These are phyloP conservation scores for Sphenodon punctatus DNA, from an alignment of 2,797 vertebrate genomes.

Conservation along the genomic window DNA sequence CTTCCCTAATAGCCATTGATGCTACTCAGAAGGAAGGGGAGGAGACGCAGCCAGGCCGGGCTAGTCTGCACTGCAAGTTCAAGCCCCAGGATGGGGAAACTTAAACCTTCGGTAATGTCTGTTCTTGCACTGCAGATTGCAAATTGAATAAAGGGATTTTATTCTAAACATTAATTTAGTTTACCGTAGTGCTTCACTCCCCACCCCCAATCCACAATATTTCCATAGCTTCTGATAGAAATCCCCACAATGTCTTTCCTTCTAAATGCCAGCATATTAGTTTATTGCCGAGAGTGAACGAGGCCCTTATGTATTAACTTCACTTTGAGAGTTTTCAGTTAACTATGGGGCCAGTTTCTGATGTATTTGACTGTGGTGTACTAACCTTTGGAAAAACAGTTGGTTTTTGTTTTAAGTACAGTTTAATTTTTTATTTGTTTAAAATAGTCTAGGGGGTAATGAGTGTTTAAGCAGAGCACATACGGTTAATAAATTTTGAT, in stretches of 20 bases:
- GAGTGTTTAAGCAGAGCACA: neutral
- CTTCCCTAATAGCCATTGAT: no score
- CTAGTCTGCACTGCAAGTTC: no score
- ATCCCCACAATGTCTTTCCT: neutral
- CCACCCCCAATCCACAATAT: neutral
- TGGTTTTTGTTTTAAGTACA: neutral
- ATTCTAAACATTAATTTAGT: conserved; percentile 24
- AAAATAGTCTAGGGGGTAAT: neutral
- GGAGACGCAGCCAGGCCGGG: no score
- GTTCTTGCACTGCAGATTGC: neutral
- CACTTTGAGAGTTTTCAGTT: neutral
- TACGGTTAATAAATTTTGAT: neutral
- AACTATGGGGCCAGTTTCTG: neutral
- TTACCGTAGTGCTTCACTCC: neutral
- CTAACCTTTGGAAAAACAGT: neutral
- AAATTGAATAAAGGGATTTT: conserved; percentile 13
- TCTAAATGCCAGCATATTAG: conserved; percentile 9
- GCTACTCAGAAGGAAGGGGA: no score
- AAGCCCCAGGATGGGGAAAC: no score
- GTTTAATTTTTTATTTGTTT: neutral
- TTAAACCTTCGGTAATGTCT: conserved; percentile 22
- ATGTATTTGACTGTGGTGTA: conserved; percentile 6
- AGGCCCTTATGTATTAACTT: neutral
- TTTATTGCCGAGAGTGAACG: conserved; percentile 25
- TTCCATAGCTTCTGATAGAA: neutral